A percentile compares a stretch with the other conserved stretches of the same genome.
These are phyloP conservation scores for Esox lucius DNA, from an alignment of 2,797 vertebrate genomes.

Conservation along the genomic window DNA sequence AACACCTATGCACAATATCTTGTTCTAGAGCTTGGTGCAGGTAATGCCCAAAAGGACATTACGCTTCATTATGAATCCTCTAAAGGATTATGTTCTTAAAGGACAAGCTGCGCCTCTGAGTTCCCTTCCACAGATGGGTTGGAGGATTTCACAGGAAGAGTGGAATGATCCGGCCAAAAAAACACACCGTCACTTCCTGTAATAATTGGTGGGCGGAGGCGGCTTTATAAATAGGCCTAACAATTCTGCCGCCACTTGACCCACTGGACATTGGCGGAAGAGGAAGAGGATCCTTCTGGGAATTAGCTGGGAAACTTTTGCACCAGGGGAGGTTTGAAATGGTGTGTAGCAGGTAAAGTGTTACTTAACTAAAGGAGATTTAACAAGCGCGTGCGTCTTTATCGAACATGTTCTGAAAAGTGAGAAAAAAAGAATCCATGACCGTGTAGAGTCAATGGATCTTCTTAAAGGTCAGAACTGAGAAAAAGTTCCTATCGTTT, in stretches of 20 bases:
- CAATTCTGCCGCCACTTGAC: conserved; percentile 1
- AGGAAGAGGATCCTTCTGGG: not conserved
- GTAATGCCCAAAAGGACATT: not conserved
- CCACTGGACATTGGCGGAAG: not conserved
- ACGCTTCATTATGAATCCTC: not conserved
- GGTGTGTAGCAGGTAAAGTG: not conserved
- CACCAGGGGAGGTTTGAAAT: not conserved
- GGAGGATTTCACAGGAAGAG: not conserved
- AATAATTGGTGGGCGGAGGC: no score
- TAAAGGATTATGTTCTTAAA: not conserved
- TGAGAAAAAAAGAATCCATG: not conserved
- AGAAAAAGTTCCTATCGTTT: not conserved
- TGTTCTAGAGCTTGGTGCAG: not conserved
- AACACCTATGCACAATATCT: not conserved
- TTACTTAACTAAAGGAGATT: not conserved
- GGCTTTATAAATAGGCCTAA: not conserved
- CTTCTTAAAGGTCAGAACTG: not conserved
- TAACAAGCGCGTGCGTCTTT: not conserved
- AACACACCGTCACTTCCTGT: not conserved
- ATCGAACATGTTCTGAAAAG: not conserved
- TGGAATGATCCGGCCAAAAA: not conserved
- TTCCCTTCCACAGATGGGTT: not conserved
- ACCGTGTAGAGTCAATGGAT: not conserved
- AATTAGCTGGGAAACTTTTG: not conserved
- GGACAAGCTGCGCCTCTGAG: not conserved